Conservation (phyloP, 2,888 invertebrate genomes). For the Pteria penguin region DNA sequence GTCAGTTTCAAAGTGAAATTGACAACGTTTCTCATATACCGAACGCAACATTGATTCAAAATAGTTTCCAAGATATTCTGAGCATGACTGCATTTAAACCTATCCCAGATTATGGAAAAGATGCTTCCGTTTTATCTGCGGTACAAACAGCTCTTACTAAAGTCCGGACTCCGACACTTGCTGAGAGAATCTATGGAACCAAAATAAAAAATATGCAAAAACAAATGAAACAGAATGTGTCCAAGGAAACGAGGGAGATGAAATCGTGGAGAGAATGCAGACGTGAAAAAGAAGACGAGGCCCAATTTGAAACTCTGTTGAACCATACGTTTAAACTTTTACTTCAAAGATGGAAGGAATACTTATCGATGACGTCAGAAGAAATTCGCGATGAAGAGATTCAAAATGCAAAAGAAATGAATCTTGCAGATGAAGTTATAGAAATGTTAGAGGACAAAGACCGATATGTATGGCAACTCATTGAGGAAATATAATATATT, state of each 20-base stretch:
- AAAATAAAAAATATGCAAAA: background rate
- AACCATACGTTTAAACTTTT: conserved; percentile 47
- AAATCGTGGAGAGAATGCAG: background rate
- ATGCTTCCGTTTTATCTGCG: background rate
- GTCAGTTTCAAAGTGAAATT: background rate
- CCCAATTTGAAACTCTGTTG: conserved; percentile 38
- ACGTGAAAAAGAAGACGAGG: background rate
- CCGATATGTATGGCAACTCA: conserved; percentile 64
- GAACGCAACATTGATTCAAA: conserved; percentile 60
- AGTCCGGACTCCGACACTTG: conserved; percentile 20
- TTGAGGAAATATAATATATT: conserved; percentile 58
- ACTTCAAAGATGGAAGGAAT: conserved; percentile 59
- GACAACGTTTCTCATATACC: conserved; percentile 26
- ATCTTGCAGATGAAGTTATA: conserved; percentile 55
- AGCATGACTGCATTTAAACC: conserved; percentile 56
- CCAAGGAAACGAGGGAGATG: background rate
- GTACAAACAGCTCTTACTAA: conserved; percentile 2
- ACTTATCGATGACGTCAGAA: conserved; percentile 50
- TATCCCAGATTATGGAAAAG: conserved; percentile 32
- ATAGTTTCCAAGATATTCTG: conserved; percentile 59
- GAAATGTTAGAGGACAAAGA: conserved; percentile 63
- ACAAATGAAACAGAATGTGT: background rate
- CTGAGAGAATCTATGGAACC: background rate
- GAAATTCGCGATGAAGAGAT: conserved; percentile 52
- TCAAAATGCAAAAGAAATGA: conserved; percentile 46